These are phyloP conservation scores for Bagarius yarrelli DNA, from an alignment of 2,113 vertebrate species.

Conservation along the genomic window DNA sequence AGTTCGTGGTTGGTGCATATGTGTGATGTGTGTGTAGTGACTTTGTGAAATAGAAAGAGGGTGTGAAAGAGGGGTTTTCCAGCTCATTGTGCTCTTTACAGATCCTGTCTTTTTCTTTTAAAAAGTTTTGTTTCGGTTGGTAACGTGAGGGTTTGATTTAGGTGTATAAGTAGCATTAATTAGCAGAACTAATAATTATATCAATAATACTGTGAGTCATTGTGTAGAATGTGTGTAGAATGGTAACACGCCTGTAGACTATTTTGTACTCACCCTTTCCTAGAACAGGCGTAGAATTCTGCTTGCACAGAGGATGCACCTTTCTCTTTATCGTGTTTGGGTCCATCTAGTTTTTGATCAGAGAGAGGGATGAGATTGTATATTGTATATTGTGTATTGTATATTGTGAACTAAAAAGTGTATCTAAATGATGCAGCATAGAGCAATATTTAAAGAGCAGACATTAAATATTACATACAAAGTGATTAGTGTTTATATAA, in stretches of 20 bases:
- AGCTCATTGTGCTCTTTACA: too few relatives aligned
- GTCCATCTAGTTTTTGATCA: conserved; percentile 1
- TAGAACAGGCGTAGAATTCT: conserved; percentile 61
- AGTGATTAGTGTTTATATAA: neutral
- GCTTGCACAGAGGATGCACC: conserved; percentile 58
- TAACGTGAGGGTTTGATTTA: too few relatives aligned
- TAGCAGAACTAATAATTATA: neutral
- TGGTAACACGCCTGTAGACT: neutral
- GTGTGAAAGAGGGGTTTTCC: too few relatives aligned
- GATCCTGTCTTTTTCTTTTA: too few relatives aligned
- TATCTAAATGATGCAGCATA: neutral
- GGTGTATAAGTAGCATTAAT: neutral
- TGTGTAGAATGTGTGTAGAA: neutral
- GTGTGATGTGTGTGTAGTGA: too few relatives aligned
- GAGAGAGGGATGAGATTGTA: neutral
- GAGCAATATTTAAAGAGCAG: neutral
- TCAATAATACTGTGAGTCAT: neutral
- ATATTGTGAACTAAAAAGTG: neutral
- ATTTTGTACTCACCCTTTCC: conserved; percentile 62
- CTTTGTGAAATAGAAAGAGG: too few relatives aligned
- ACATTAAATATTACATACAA: neutral
- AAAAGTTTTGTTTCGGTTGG: too few relatives aligned
- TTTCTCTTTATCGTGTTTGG: conserved; percentile 56
- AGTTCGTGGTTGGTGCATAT: neutral
- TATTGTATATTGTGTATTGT: too few relatives aligned